These are phyloP conservation scores for Maniola hyperantus DNA, from an alignment of 2,888 invertebrate species.

Conservation along the genomic window DNA sequence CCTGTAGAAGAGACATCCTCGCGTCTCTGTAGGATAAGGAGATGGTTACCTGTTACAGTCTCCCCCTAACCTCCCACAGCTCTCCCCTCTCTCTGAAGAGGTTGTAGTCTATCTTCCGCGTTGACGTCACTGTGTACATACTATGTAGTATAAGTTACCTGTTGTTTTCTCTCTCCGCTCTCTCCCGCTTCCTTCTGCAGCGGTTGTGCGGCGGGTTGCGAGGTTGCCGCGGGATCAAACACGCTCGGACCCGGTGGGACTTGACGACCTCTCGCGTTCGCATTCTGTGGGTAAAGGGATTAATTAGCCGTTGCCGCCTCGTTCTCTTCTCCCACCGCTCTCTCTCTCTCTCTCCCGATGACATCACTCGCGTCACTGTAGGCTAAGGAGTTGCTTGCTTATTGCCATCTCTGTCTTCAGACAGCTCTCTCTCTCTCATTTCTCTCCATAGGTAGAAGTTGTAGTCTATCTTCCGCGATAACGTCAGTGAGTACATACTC, in stretches of 20 bases:
- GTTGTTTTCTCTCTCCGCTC: neutral
- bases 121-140: too few species aligned
- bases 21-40: too few species aligned
- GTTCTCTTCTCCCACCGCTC: too few species aligned
- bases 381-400: neutral
- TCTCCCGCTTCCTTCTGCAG: neutral
- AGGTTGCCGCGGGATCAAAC: neutral
- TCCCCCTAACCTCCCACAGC: too few species aligned
- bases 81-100: too few species aligned
- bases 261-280: neutral
- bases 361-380: neutral
- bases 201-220: neutral
- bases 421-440: too few species aligned
- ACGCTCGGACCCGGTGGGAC: neutral
- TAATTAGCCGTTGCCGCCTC: neutral
- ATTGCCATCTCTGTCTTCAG: conserved; percentile 28
- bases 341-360: neutral
- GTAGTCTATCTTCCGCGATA: too few species aligned
- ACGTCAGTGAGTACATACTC: too few species aligned
- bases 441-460: too few species aligned
- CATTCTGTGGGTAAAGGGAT: neutral
- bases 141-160: neutral
- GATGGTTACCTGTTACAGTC: too few species aligned
- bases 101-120: too few species aligned
- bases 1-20: too few species aligned